These are phyloP conservation scores for Apogon hyalosoma DNA, from an alignment of 2,797 vertebrate genomes.

Conservation along the genomic window DNA sequence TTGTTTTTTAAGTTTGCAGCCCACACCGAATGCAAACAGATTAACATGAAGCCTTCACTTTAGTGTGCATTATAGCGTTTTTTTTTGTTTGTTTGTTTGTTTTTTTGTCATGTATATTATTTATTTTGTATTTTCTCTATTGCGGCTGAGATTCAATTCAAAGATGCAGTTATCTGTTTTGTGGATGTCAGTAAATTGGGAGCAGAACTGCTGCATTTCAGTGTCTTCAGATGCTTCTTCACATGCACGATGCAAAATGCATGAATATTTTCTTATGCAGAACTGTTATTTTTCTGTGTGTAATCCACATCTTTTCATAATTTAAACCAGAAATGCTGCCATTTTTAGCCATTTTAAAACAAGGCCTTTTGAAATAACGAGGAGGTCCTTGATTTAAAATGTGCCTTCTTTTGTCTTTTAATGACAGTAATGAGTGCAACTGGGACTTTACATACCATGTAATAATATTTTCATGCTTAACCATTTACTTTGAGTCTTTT, in stretches of 20 bases:
- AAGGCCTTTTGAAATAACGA: slow-evolving; percentile 24
- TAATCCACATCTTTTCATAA: slow-evolving; percentile 14
- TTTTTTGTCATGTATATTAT: slow-evolving; percentile 25
- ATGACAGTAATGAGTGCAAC: slow-evolving; percentile 26
- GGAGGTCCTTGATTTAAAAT: slow-evolving; percentile 32
- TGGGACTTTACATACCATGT: slow-evolving; percentile 18
- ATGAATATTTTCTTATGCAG: slow-evolving; percentile 9
- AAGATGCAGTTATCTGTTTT: slow-evolving; percentile 25
- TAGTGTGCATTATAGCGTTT: background rate
- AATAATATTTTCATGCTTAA: slow-evolving; percentile 1
- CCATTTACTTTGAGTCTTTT: background rate
- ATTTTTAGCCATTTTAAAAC: slow-evolving; percentile 30
- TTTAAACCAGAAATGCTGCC: slow-evolving; percentile 10
- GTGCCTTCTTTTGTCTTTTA: slow-evolving; percentile 60
- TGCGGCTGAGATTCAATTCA: slow-evolving; percentile 39
- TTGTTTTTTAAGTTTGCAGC: too few relatives aligned
- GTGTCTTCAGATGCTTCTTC: slow-evolving; percentile 5
- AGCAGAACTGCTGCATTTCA: slow-evolving; percentile 11
- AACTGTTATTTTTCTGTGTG: slow-evolving; percentile 5
- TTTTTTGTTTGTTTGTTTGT: slow-evolving; percentile 6
- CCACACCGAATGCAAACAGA: slow-evolving; percentile 16
- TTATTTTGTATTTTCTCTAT: slow-evolving; percentile 33
- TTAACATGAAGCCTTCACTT: slow-evolving; percentile 17
- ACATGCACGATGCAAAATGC: slow-evolving; percentile 8
- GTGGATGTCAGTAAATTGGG: slow-evolving; percentile 13